Conservation (phyloP, 2,113 vertebrate species). For the Syrmaticus mikado region DNA sequence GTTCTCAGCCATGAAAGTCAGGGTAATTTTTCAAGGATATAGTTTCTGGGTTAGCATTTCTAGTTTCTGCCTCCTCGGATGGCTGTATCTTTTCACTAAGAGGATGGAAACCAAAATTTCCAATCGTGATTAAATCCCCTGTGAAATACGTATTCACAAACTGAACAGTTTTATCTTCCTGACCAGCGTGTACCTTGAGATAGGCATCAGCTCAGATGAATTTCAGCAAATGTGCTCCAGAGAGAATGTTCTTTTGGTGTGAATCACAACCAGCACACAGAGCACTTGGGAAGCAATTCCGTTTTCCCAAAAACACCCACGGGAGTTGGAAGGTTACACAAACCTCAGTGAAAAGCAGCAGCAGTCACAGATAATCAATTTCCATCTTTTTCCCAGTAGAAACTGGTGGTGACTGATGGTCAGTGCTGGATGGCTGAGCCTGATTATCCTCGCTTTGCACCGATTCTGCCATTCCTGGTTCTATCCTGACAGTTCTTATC, state of each 20-base stretch:
- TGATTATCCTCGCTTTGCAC: not conserved
- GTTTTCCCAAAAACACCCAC: not conserved
- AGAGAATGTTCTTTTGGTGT: not conserved
- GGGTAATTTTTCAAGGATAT: not conserved
- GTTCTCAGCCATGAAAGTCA: not conserved
- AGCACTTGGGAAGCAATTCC: not conserved
- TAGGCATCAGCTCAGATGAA: not conserved
- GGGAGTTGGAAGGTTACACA: not conserved
- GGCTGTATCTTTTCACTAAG: not conserved
- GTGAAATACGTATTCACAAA: not conserved
- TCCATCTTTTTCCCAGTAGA: not conserved
- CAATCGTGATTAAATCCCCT: not conserved
- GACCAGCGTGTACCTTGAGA: slow-evolving; percentile 4
- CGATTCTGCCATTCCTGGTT: not conserved
- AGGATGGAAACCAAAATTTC: not conserved
- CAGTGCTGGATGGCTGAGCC: not conserved
- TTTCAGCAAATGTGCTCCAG: slow-evolving; percentile 2
- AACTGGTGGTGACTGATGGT: not conserved
- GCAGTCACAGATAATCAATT: not conserved
- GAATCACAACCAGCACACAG: not conserved
- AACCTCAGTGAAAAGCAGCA: not conserved
- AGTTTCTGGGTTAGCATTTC: not conserved
- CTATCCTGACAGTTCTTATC: not conserved
- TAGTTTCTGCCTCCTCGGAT: not conserved
- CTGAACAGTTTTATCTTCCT: not conserved